These are phyloP conservation scores for Lasioglossum malachurum DNA, from an alignment of 2,888 invertebrate species.

Conservation along the genomic window DNA sequence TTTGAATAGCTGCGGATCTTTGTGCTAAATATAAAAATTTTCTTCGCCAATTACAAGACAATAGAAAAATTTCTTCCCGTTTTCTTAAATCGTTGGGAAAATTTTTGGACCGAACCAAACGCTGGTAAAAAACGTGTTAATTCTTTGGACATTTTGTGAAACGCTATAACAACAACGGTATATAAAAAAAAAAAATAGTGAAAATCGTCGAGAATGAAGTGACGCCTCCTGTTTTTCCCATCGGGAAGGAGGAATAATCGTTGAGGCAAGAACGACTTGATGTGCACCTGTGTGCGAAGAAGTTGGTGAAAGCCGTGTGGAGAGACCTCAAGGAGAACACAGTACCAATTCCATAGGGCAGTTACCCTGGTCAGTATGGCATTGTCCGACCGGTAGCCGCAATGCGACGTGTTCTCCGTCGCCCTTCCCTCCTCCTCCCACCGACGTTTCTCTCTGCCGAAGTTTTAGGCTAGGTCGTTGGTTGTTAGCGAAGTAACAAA, in stretches of 20 bases:
- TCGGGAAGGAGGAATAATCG: slow-evolving; percentile 58
- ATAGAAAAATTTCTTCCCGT: too few relatives aligned
- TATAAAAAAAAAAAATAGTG: background rate
- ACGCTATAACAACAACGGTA: background rate
- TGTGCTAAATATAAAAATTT: too few relatives aligned
- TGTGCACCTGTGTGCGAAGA: slow-evolving; percentile 26
- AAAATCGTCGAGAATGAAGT: background rate
- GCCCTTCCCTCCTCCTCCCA: slow-evolving; percentile 21
- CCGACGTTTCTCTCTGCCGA: slow-evolving; percentile 50
- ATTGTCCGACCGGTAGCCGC: slow-evolving; percentile 75
- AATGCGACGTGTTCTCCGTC: slow-evolving; percentile 70
- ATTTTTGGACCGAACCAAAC: too few relatives aligned
- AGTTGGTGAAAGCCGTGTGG: slow-evolving; percentile 50
- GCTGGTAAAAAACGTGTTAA: too few relatives aligned
- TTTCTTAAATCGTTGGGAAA: too few relatives aligned
- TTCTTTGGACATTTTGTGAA: background rate
- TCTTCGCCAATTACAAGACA: too few relatives aligned
- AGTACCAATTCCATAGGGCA: slow-evolving; percentile 80
- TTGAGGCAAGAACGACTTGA: slow-evolving; percentile 64
- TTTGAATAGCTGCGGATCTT: too few relatives aligned
- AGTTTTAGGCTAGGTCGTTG: slow-evolving; percentile 81
- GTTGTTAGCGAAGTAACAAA: slow-evolving; percentile 83
- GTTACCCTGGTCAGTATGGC: slow-evolving; percentile 76
- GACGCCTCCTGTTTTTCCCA: slow-evolving; percentile 10
- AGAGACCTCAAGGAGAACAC: slow-evolving; percentile 69